Percentiles rank a stretch among this genome's conserved stretches.
phyloP scores from a whole-genome alignment of 2,888 invertebrate genomes.

The Eremobia ochroleuca region DNA sequence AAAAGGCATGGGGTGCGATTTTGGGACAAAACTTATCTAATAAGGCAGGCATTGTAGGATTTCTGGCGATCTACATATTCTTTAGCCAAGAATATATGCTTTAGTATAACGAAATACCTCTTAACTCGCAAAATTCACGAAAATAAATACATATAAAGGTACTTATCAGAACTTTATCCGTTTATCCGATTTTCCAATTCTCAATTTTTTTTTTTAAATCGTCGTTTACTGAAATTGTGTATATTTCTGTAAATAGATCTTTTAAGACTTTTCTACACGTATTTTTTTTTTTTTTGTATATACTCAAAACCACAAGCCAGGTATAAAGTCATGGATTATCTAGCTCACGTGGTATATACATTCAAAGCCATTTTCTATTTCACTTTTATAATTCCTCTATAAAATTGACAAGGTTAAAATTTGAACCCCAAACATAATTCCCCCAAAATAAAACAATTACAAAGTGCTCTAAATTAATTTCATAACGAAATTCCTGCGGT shows the following conservation, averaged over 20 bases:
- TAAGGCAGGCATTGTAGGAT: neutral
- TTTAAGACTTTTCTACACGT: neutral
- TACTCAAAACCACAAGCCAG: neutral
- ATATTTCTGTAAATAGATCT: neutral
- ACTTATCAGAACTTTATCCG: conserved; percentile 7
- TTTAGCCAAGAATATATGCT: neutral
- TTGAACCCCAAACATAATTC: conserved; percentile 17
- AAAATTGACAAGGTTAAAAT: conserved; percentile 17
- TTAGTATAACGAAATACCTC: neutral
- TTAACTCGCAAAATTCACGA: neutral
- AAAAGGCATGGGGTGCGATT: neutral
- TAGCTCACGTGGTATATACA: neutral
- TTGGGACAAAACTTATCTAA: neutral
- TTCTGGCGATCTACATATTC: neutral
- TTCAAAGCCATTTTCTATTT: neutral
- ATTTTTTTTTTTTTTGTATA: neutral
- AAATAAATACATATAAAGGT: neutral
- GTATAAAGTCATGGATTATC: too few species aligned
- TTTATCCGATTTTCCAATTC: neutral
- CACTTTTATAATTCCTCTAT: neutral
- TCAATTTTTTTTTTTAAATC: neutral
- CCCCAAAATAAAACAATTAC: conserved; percentile 34
- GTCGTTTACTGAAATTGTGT: neutral
- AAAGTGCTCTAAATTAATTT: conserved; percentile 32
- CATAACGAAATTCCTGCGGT: conserved; percentile 30